These are phyloP conservation scores for Ivindomyrus marchei DNA, from an alignment of 2,113 vertebrate genomes.

Conservation along the genomic window DNA sequence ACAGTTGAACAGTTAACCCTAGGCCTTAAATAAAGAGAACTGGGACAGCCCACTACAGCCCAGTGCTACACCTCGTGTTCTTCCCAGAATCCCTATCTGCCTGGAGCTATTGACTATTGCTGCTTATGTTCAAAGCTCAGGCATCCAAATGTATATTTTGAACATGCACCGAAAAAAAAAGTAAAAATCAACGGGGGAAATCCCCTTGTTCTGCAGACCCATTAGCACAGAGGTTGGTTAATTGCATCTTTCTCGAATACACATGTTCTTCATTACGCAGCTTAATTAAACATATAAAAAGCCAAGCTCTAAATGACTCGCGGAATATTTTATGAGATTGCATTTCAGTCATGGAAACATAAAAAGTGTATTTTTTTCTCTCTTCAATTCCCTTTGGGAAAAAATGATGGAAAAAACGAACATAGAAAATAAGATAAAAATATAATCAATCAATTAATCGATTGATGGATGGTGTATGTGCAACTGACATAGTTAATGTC, in stretches of 20 bases:
- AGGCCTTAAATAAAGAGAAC: background rate
- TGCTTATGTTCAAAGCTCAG: background rate
- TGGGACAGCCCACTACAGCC: background rate
- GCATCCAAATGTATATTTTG: conserved; percentile 7
- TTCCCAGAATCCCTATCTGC: background rate
- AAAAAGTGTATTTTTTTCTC: background rate
- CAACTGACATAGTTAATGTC: background rate
- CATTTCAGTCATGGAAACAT: conserved; percentile 10
- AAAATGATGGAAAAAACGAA: background rate
- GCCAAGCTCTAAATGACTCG: background rate
- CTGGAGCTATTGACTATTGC: background rate
- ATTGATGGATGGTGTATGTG: background rate
- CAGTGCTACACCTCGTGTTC: background rate
- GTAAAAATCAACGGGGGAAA: background rate
- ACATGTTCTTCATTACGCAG: conserved; percentile 21
- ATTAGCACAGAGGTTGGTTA: background rate
- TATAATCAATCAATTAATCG: background rate
- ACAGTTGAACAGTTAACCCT: background rate
- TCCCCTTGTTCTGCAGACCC: background rate
- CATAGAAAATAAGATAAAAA: background rate
- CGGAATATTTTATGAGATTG: conserved; percentile 8
- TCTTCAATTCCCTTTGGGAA: background rate
- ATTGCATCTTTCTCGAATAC: conserved; percentile 21
- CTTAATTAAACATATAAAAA: conserved; percentile 29
- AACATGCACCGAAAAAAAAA: background rate